Conservation (phyloP, 2,797 vertebrate genomes). For the Phataginus tricuspis region DNA sequence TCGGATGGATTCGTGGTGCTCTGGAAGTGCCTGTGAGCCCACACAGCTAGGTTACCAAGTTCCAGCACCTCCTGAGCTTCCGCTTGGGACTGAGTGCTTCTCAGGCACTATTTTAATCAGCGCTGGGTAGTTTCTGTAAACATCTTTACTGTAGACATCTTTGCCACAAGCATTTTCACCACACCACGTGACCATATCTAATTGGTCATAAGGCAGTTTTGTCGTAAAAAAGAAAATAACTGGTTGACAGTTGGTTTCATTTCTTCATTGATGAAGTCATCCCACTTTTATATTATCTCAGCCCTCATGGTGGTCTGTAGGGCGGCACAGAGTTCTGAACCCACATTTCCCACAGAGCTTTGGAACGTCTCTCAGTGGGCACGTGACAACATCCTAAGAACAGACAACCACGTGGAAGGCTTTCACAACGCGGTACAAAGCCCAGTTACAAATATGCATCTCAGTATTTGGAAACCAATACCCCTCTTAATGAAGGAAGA, state of each 20-base stretch:
- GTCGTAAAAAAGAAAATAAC: not conserved
- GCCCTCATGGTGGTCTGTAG: not conserved
- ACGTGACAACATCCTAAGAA: not conserved
- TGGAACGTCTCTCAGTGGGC: not conserved
- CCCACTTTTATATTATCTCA: not conserved
- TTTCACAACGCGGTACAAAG: not conserved
- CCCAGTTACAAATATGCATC: not conserved
- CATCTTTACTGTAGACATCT: not conserved
- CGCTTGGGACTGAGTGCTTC: not conserved
- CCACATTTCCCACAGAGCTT: not conserved
- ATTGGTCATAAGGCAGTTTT: not conserved
- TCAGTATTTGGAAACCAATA: not conserved
- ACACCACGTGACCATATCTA: not conserved
- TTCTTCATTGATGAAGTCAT: not conserved
- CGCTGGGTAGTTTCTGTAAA: not conserved
- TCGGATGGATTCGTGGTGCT: not conserved
- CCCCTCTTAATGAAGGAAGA: not conserved
- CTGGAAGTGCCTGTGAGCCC: not conserved
- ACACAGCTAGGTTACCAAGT: not conserved
- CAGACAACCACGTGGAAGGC: not conserved
- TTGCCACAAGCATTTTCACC: not conserved
- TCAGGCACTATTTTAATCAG: not conserved
- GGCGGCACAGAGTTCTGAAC: not conserved
- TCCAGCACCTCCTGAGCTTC: not conserved
- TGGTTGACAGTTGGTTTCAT: not conserved